These are phyloP conservation scores for Octodon degus DNA, from an alignment of 2,113 vertebrate species.

Conservation along the genomic window DNA sequence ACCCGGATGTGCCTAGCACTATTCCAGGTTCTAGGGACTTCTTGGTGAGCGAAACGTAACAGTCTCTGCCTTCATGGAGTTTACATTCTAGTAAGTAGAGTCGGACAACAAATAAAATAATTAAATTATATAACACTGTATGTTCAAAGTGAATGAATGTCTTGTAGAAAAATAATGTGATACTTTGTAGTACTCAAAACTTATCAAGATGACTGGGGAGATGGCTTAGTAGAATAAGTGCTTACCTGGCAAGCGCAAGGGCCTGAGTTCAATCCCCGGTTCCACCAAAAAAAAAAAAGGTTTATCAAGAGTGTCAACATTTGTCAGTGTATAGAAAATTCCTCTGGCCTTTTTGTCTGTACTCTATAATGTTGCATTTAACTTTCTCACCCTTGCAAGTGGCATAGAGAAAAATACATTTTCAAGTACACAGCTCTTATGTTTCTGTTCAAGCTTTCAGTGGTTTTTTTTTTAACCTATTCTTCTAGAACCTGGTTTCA, in stretches of 20 bases:
- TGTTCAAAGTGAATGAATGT: not conserved
- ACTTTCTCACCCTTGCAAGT: not conserved
- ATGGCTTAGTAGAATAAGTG: no score
- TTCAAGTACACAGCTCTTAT: not conserved
- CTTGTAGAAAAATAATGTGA: not conserved
- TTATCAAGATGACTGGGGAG: not conserved
- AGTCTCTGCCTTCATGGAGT: not conserved
- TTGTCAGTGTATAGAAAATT: conserved; percentile 9
- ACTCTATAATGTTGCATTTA: not conserved
- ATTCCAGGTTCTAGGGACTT: not conserved
- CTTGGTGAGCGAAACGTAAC: not conserved
- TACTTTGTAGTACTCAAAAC: not conserved
- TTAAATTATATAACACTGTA: not conserved
- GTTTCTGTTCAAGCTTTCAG: conserved; percentile 21
- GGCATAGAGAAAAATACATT: not conserved
- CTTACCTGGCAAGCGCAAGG: no score
- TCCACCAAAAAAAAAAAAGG: not conserved
- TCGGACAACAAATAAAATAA: not conserved
- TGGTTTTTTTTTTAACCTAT: conserved; percentile 30
- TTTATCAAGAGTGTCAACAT: conserved; percentile 8
- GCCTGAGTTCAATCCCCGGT: no score
- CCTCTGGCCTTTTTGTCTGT: not conserved
- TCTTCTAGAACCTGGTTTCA: not conserved
- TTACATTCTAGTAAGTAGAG: not conserved
- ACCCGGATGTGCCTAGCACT: not conserved